phyloP scores from a whole-genome alignment of 2,888 invertebrate genomes.

The Adelphocoris suturalis region DNA sequence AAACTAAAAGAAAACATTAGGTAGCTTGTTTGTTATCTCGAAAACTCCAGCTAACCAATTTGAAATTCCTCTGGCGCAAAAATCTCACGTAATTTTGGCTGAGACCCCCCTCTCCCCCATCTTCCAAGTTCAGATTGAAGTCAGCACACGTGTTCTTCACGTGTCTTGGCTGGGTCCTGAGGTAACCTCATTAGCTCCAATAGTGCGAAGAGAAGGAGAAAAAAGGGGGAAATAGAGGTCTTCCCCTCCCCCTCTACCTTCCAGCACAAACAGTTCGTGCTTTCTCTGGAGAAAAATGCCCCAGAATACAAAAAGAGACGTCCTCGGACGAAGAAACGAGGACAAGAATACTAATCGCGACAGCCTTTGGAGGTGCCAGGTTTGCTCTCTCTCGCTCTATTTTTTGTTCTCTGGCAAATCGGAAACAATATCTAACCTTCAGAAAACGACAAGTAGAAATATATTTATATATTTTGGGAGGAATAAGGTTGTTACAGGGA shows the following conservation, averaged over 20 bases:
- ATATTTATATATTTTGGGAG: too few species aligned
- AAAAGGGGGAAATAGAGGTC: slow-evolving; percentile 21
- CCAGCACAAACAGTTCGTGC: slow-evolving; percentile 57
- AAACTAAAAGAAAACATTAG: neutral
- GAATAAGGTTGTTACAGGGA: too few species aligned
- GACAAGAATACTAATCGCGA: slow-evolving; percentile 4
- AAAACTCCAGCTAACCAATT: neutral
- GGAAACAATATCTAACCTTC: neutral
- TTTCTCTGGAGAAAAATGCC: slow-evolving; percentile 50
- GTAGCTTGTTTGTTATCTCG: neutral
- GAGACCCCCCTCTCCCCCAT: neutral
- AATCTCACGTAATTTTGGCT: slow-evolving; percentile 18
- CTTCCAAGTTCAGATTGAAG: slow-evolving; percentile 18
- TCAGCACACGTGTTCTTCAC: slow-evolving; percentile 40
- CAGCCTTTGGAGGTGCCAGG: neutral
- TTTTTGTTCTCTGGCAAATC: neutral
- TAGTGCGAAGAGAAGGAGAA: slow-evolving; percentile 41
- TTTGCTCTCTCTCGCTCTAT: slow-evolving; percentile 9
- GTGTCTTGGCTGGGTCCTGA: slow-evolving; percentile 24
- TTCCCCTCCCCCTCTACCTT: slow-evolving; percentile 19
- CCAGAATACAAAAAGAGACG: slow-evolving; percentile 61
- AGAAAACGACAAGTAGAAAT: too few species aligned
- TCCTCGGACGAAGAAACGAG: slow-evolving; percentile 19
- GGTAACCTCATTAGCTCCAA: slow-evolving; percentile 61
- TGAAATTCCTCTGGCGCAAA: neutral